A percentile compares a stretch with the other conserved stretches of the same genome.
phyloP scores from a whole-genome alignment of 2,888 invertebrate species.

The Physocephala rufipes region DNA sequence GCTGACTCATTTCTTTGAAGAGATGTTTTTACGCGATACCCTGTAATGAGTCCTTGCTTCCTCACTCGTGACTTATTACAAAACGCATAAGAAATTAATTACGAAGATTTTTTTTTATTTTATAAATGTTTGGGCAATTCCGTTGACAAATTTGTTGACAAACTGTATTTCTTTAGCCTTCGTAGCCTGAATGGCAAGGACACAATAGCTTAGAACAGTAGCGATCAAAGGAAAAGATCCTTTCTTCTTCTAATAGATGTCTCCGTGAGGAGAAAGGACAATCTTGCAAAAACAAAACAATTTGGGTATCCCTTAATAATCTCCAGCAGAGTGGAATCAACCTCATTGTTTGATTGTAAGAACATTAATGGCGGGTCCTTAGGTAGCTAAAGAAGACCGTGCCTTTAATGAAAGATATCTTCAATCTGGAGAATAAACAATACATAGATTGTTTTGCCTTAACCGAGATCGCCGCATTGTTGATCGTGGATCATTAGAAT shows the following conservation, averaged over 20 bases:
- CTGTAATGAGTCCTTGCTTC: no score
- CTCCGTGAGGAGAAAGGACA: no score
- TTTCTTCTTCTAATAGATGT: no score
- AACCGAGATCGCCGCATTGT: not conserved
- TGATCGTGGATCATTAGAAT: conserved; percentile 1
- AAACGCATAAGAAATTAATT: no score
- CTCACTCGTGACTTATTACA: no score
- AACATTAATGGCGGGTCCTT: not conserved
- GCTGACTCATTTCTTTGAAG: no score
- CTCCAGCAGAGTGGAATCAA: conserved; percentile 47
- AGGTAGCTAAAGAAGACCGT: not conserved
- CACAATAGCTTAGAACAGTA: conserved; percentile 22
- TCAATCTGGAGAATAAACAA: conserved; percentile 3
- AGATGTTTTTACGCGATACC: no score
- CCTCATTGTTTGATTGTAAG: conserved; percentile 44
- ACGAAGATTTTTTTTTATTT: no score
- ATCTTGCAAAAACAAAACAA: not conserved
- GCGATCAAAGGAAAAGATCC: conserved; percentile 11
- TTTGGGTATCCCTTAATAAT: conserved; percentile 8
- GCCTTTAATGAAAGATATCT: not conserved
- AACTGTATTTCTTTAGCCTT: not conserved
- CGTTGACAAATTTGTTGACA: no score
- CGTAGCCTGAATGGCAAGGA: not conserved
- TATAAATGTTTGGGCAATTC: no score
- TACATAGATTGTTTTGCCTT: conserved; percentile 1